These are phyloP conservation scores for Herpailurus yagouaroundi DNA, from an alignment of 2,113 vertebrate genomes.

Conservation along the genomic window DNA sequence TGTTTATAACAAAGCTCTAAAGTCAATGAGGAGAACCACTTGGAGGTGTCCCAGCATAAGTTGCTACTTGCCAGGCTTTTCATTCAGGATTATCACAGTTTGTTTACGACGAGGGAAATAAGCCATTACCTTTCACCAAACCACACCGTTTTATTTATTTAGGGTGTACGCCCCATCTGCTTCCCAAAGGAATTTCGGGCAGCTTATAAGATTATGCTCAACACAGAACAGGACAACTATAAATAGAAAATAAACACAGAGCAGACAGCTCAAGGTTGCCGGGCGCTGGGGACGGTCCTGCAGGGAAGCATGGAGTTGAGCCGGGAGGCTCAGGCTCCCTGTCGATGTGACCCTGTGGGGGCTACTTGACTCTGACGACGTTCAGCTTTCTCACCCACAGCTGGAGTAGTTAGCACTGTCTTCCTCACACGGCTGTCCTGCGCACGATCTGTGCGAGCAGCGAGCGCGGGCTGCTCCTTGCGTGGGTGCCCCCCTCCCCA, in stretches of 20 bases:
- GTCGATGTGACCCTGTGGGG: fast-evolving
- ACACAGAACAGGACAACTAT: background rate
- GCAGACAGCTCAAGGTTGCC: background rate
- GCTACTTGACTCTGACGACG: background rate
- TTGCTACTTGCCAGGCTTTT: background rate
- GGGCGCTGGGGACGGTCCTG: background rate
- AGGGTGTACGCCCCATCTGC: background rate
- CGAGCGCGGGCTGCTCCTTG: fast-evolving
- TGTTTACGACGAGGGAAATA: background rate
- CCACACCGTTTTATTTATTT: background rate
- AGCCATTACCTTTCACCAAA: background rate
- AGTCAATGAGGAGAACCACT: fast-evolving
- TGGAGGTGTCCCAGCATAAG: fast-evolving
- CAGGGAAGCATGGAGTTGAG: background rate
- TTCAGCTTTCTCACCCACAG: fast-evolving
- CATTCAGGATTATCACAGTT: fast-evolving
- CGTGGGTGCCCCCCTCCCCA: too few relatives aligned
- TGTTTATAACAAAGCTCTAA: background rate
- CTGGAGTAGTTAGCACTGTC: fast-evolving
- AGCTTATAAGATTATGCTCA: background rate
- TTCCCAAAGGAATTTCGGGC: background rate
- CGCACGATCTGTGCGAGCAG: background rate
- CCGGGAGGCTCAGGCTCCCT: background rate
- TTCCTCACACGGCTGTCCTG: background rate
- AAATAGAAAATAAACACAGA: background rate